A percentile compares a stretch with the other conserved stretches of the same genome.
Evolutionary conservation across 2,888 invertebrate genomes (phyloP).

Genomic region (Drosophila setosimentum): DNA sequence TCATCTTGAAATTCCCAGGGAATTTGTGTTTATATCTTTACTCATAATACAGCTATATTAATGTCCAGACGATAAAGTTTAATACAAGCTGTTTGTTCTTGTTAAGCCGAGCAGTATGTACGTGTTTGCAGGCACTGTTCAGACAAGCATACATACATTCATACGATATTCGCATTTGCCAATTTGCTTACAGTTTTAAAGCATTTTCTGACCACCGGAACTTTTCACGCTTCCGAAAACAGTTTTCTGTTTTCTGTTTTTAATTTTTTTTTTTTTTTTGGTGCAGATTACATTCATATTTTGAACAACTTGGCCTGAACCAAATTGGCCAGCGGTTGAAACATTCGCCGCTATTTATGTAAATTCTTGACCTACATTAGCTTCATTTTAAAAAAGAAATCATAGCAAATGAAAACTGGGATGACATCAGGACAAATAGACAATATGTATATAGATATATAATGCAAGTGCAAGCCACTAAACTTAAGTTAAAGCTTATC

Average conservation of each 20-base stretch:
- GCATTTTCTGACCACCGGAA: conserved; percentile 31
- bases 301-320: conserved; percentile 42
- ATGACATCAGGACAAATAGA: conserved; percentile 9
- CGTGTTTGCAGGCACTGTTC: conserved; percentile 6
- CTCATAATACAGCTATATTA: neutral
- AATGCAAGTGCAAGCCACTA: conserved; percentile 6
- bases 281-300: conserved; percentile 48
- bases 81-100: neutral
- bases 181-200: conserved; percentile 14
- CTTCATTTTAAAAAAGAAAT: conserved; percentile 3
- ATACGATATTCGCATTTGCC: neutral
- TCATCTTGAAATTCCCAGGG: neutral
- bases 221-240: conserved; percentile 49
- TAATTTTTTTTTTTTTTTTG: neutral
- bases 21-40: neutral
- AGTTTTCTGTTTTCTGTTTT: neutral
- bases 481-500: neutral
- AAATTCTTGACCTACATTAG: conserved; percentile 54
- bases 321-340: conserved; percentile 46
- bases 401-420: conserved; percentile 6
- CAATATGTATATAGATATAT: conserved; percentile 1
- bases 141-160: neutral
- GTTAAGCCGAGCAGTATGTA: neutral
- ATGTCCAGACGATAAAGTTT: neutral
- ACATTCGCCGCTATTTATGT: conserved; percentile 50